Evolutionary conservation across 2,113 vertebrate species (phyloP), one percentile per base, ranked within the genome.

Genomic region (Leuciscus idus): DNA sequence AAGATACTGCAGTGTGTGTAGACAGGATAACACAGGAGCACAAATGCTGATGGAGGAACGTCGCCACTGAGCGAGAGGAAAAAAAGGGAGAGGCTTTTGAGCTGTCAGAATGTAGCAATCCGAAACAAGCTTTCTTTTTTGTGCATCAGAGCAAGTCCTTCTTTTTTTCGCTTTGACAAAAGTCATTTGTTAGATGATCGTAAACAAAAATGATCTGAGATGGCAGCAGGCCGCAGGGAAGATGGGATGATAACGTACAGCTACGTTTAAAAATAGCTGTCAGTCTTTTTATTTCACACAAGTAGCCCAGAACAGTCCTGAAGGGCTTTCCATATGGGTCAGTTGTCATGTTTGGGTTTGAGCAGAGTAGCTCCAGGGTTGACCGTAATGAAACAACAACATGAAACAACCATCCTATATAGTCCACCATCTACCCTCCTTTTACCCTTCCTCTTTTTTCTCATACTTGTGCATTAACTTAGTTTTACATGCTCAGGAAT

Each of bases 281-380:
- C 76, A 76, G 73, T 84, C 57, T 84, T 83, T 66, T 74, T 46
- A 17, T 81, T 36, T 78, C 57, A 23, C 59, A 50, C 85, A 76
- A 82, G 57, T 57, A 55, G 85, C 21, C 80, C 48, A 55, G 50
- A 55, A 62, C 68, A 76, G 82, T 77, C 82, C 81, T 82, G 81
- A 79, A 85, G 81, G 88, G 66, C 62, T 59, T 55, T 64, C 72
- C 84, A 86, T 84, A 86, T 80, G 85, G 87, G 87, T 79, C 84
- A 84, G 59, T 81, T 52, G 59, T 68, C 33, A 36, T 39, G 13
- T 26, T 9, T 39, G 12, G 46, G 62, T 77, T 83, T 33, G 19
- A 43, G 64, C 59, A 48, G 46, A 77, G 74, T 52, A 81, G 30
- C 77, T 85, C n/a, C 23, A n/a, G 74, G 64, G 36, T 33, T 57